Conservation (phyloP, 1,140 invertebrate genomes). For the Meloidogyne chitwoodi region DNA sequence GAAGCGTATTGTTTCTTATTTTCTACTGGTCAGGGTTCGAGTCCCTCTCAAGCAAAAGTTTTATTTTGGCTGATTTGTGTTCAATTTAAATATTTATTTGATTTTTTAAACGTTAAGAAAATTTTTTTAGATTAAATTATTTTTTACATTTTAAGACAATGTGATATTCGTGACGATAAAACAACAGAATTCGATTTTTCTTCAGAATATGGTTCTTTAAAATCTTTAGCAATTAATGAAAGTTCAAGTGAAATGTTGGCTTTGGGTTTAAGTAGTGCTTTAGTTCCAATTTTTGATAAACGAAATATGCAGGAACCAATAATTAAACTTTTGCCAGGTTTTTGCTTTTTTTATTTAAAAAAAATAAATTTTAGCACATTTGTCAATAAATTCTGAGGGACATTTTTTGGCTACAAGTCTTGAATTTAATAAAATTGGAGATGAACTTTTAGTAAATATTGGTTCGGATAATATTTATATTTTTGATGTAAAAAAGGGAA, state of each 20-base stretch:
- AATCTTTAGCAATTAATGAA: constrained; percentile 28
- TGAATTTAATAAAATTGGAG: constrained; percentile 20
- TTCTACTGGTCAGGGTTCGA: too few species aligned
- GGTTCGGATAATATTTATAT: constrained; percentile 30
- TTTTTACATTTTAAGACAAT: constrained; percentile 19
- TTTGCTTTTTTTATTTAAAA: not conserved
- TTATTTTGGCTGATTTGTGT: too few species aligned
- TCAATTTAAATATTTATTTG: not conserved
- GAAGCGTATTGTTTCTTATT: too few species aligned
- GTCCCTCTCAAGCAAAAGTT: too few species aligned
- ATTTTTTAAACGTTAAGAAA: not conserved
- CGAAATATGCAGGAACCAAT: constrained; percentile 23
- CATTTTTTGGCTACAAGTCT: constrained; percentile 17
- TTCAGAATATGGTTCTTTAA: constrained; percentile 19
- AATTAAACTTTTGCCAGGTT: constrained; percentile 24
- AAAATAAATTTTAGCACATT: constrained; percentile 15
- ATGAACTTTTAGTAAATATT: constrained; percentile 27
- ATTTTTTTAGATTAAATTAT: not conserved
- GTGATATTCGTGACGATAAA: constrained; percentile 22
- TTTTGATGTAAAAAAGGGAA: constrained; percentile 12
- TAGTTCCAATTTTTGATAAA: constrained; percentile 31
- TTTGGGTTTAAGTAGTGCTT: constrained; percentile 5
- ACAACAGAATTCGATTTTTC: constrained; percentile 12
- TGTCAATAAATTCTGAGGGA: constrained; percentile 13
- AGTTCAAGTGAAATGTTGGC: constrained; percentile 24